These are phyloP conservation scores for Grammomys surdaster DNA, from an alignment of 2,113 vertebrate genomes.

Conservation along the genomic window DNA sequence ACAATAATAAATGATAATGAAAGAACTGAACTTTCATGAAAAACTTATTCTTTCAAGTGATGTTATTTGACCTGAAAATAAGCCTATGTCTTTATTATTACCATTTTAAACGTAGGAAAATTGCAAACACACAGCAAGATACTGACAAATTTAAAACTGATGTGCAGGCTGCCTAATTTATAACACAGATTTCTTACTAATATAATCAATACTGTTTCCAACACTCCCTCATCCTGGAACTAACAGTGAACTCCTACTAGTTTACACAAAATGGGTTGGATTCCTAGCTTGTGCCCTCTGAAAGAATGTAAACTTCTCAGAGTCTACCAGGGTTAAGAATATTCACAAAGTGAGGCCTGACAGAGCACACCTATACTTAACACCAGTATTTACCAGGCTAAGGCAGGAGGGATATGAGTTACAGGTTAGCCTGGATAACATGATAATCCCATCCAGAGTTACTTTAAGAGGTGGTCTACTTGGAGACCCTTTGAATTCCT, in stretches of 20 bases:
- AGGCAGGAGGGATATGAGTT: not conserved
- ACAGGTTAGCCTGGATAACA: not conserved
- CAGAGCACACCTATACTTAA: not conserved
- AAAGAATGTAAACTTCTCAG: not conserved
- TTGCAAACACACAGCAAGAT: not conserved
- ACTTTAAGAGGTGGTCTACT: not conserved
- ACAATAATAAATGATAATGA: constrained; percentile 28
- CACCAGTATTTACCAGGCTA: not conserved
- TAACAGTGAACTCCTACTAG: not conserved
- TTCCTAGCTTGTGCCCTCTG: not conserved
- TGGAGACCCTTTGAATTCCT: not conserved
- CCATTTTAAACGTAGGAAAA: constrained; percentile 30
- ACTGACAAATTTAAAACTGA: not conserved
- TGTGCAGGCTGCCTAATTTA: not conserved
- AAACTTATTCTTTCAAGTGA: not conserved
- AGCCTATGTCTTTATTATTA: not conserved
- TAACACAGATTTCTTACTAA: not conserved
- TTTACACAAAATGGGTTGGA: not conserved
- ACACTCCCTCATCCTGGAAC: not conserved
- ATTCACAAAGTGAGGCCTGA: not conserved
- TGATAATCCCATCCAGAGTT: not conserved
- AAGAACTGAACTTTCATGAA: not conserved
- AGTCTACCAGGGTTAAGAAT: not conserved
- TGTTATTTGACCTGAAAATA: constrained; percentile 27
- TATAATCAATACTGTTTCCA: not conserved